Conservation (phyloP, 2,888 invertebrate species). For the Pardosa pseudoannulata region DNA sequence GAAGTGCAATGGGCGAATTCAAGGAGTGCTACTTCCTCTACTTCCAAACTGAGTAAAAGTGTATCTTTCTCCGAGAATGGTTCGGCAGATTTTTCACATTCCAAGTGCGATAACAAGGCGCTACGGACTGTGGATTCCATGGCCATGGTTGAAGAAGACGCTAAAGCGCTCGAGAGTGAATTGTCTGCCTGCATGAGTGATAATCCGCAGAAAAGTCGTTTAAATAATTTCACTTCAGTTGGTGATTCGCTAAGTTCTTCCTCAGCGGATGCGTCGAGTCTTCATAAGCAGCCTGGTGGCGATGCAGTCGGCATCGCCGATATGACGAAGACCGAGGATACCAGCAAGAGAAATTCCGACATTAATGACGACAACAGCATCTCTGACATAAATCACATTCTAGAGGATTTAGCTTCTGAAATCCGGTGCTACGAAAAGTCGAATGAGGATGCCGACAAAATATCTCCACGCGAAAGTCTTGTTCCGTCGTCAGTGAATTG, state of each 20-base stretch:
- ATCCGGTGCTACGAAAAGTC: background rate
- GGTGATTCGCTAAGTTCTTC: background rate
- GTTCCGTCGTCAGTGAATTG: background rate
- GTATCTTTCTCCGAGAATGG: conserved; percentile 38
- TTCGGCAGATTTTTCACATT: background rate
- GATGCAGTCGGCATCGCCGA: background rate
- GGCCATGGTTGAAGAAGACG: conserved; percentile 5
- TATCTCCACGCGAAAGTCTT: background rate
- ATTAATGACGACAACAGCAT: background rate
- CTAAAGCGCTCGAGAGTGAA: background rate
- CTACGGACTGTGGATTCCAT: background rate
- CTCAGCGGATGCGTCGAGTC: background rate
- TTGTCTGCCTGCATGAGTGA: background rate
- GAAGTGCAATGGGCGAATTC: background rate
- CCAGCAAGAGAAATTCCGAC: background rate
- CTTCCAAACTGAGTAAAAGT: conserved; percentile 41
- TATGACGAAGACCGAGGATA: background rate
- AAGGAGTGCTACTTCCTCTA: background rate
- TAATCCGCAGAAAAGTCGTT: background rate
- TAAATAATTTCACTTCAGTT: background rate
- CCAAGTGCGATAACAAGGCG: background rate
- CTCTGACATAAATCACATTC: background rate
- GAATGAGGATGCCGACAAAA: background rate
- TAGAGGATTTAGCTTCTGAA: background rate
- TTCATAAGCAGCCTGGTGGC: background rate